These are phyloP conservation scores for Andrena hattorfiana DNA, from an alignment of 2,888 invertebrate genomes.

Conservation along the genomic window DNA sequence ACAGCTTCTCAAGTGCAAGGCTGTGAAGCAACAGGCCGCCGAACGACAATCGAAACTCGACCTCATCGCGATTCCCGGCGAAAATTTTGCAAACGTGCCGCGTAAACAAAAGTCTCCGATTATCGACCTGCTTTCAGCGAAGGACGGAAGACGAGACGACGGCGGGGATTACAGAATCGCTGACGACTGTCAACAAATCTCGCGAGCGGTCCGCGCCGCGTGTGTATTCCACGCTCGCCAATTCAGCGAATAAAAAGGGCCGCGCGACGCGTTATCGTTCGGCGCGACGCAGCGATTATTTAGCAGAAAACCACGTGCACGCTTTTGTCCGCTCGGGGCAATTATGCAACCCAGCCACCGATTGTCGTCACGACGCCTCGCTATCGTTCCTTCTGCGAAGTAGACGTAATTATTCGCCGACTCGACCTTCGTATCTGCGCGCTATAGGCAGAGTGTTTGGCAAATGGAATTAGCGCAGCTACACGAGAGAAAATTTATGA, in stretches of 20 bases:
- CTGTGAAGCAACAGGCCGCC: background rate
- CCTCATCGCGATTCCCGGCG: background rate
- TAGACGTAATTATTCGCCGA: slow-evolving; percentile 13
- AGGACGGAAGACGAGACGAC: background rate
- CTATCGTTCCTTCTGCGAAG: slow-evolving; percentile 40
- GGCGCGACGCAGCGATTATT: slow-evolving; percentile 3
- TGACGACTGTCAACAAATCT: slow-evolving; percentile 53
- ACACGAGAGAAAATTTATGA: background rate
- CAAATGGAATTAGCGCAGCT: slow-evolving; percentile 7
- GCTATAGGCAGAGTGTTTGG: slow-evolving; percentile 8
- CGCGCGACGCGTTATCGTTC: background rate
- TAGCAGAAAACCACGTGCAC: background rate
- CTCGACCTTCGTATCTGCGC: background rate
- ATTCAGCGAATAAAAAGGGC: slow-evolving; percentile 36
- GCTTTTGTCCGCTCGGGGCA: background rate
- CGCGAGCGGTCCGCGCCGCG: background rate
- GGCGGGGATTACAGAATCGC: slow-evolving; percentile 14
- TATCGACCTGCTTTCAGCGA: slow-evolving; percentile 21
- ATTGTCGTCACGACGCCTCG: background rate
- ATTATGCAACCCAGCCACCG: slow-evolving; percentile 29
- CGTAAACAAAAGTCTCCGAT: slow-evolving; percentile 22
- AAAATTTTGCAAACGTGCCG: background rate
- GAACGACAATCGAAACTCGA: background rate
- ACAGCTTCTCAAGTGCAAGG: background rate
- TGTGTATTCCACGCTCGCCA: background rate